Evolutionary conservation across 2,797 vertebrate genomes (phyloP), one percentile per base, ranked within the genome.

Genomic region (Australoheros facetus): DNA sequence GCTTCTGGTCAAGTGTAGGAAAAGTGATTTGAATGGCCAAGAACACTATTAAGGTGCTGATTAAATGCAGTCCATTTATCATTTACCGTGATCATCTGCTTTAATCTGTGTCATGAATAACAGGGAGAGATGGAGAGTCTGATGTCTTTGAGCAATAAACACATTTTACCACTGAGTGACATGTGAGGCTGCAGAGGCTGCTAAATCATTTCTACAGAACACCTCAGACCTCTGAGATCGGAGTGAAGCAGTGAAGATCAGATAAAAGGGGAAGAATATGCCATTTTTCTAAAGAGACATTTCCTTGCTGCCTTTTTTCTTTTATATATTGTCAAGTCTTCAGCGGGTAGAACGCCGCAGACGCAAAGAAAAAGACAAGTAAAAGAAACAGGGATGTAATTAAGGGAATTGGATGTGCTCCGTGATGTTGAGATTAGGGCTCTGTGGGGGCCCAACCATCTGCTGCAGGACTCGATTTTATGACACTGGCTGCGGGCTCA

Each of bases 381-480:
- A 32, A 37, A 39, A 59, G 69, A 77, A 82, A 71, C 17, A 9
- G 56, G 56, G 60, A 75, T 60, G 62, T 21, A 83, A 51, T 75
- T 71, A 57, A 71, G 64, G 51, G 72, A 75, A 64, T 19, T 71
- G 57, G 72, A 70, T 58, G 69, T 45, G 12, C 70, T 57, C 56
- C 32, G 12, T 56, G 56, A 62, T 39, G 62, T 37, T 48, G 71
- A 60, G 48, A 70, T 78, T 76, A 56, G 60, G 48, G 45, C 48
- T 57, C 37, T 37, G 39, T 28, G 39, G 30, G 62, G 71, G 62
- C 74, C 64, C 30, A 73, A 64, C 72, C 77, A 83, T 83, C 81
- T 83, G 81, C 64, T 75, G 10, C 48, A 54, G 59, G 55, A 62
- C 39, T 71, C 56, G 7, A 17, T 56, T 71, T 77, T 53, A 73